Percentiles rank a stretch among this genome's conserved stretches.
phyloP scores from a whole-genome alignment of 2,113 vertebrate genomes.

The Gavialis gangeticus region DNA sequence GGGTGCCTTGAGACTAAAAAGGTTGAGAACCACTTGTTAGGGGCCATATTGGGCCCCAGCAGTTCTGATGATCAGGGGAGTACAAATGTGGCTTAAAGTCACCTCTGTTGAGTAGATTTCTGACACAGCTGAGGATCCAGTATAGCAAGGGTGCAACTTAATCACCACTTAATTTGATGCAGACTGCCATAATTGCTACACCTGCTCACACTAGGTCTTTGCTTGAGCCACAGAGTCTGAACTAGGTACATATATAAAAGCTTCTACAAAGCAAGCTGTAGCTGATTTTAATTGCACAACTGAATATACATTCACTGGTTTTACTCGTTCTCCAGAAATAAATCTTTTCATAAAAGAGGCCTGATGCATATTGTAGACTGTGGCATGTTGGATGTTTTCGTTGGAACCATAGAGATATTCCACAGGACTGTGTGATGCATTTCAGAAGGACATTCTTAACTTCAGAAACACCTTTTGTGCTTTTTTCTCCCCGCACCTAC shows the following conservation, averaged over 20 bases:
- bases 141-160: not conserved
- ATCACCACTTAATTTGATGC: not conserved
- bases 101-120: not conserved
- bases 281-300: not conserved
- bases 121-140: not conserved
- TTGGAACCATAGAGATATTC: conserved; percentile 44
- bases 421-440: conserved; percentile 35
- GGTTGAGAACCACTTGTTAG: too few relatives aligned
- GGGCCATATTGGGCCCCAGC: not conserved
- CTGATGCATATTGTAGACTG: conserved; percentile 43
- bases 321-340: conserved; percentile 26
- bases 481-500: not conserved
- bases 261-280: not conserved
- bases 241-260: not conserved
- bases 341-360: conserved; percentile 1
- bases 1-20: too few relatives aligned
- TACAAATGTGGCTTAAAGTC: not conserved
- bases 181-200: not conserved
- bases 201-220: not conserved
- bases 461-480: not conserved
- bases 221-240: not conserved
- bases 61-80: not conserved
- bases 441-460: conserved; percentile 46
- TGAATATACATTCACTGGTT: not conserved
- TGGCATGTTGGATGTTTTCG: conserved; percentile 43